phyloP scores from a whole-genome alignment of 2,888 invertebrate genomes.

The Microctonus aethiopoides region DNA sequence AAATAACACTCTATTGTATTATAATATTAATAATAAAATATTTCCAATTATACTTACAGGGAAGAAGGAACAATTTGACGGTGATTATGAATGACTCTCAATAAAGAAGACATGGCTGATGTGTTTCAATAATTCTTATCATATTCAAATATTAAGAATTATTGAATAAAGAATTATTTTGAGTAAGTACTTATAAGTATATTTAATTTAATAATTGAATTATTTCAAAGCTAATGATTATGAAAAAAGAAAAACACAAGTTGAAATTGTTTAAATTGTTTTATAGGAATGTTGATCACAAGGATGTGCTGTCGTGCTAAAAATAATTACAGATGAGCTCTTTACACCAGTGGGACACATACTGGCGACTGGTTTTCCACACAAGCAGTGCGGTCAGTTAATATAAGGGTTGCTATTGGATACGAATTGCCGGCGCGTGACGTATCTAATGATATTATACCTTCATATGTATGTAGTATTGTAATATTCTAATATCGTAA shows the following conservation, averaged over 20 bases:
- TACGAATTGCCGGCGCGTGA: slow-evolving; percentile 44
- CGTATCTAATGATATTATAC: not conserved
- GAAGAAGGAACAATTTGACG: not conserved
- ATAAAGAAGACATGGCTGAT: no score
- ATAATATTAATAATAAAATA: not conserved
- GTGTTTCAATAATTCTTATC: not conserved
- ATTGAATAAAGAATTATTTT: not conserved
- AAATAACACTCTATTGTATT: not conserved
- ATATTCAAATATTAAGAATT: not conserved
- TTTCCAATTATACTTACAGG: slow-evolving; percentile 17
- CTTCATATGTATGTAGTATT: no score
- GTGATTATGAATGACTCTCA: no score
- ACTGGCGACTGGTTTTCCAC: slow-evolving; percentile 51
- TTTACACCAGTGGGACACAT: slow-evolving; percentile 52
- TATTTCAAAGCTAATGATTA: no score
- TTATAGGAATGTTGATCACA: slow-evolving; percentile 37
- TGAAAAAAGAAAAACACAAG: no score
- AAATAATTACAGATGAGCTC: slow-evolving; percentile 45
- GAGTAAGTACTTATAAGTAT: no score
- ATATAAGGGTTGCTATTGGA: slow-evolving; percentile 60
- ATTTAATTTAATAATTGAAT: not conserved
- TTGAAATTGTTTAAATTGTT: no score
- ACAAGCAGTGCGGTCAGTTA: slow-evolving; percentile 48
- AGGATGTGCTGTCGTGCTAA: slow-evolving; percentile 24
- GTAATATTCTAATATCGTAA: no score